Conservation (phyloP, 2,797 vertebrate species). For the Girardinus metallicus region DNA sequence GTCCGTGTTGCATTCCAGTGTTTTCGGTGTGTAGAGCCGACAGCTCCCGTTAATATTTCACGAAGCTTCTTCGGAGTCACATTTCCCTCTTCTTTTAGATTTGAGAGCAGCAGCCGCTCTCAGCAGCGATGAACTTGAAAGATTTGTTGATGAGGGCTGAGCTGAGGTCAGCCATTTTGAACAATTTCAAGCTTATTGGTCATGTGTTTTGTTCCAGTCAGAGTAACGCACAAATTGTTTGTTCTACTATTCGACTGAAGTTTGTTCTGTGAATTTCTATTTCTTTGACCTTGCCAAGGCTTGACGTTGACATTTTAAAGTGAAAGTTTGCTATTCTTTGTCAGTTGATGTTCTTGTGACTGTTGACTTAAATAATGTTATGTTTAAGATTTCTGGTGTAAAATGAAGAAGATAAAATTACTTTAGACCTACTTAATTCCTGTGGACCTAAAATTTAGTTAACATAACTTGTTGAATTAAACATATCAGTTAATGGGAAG, state of each 20-base stretch:
- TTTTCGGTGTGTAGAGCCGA: neutral
- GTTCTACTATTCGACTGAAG: neutral
- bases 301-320: too few relatives aligned
- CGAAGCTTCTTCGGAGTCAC: constrained; percentile 68
- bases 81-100: constrained; percentile 67
- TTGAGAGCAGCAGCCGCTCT: constrained; percentile 36
- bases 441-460: too few relatives aligned
- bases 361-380: too few relatives aligned
- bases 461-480: too few relatives aligned
- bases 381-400: too few relatives aligned
- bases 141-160: constrained; percentile 47
- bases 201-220: neutral
- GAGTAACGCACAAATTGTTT: neutral
- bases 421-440: too few relatives aligned
- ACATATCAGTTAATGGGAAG: too few relatives aligned
- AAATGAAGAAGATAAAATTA: too few relatives aligned
- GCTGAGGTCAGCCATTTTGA: neutral
- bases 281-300: too few relatives aligned
- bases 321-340: too few relatives aligned
- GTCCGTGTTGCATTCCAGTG: neutral
- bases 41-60: constrained; percentile 75
- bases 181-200: constrained; percentile 18
- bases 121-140: constrained; percentile 37
- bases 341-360: too few relatives aligned
- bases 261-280: too few relatives aligned